Conservation (phyloP, 2,888 invertebrate species). For the Synergus gifuensis region DNA sequence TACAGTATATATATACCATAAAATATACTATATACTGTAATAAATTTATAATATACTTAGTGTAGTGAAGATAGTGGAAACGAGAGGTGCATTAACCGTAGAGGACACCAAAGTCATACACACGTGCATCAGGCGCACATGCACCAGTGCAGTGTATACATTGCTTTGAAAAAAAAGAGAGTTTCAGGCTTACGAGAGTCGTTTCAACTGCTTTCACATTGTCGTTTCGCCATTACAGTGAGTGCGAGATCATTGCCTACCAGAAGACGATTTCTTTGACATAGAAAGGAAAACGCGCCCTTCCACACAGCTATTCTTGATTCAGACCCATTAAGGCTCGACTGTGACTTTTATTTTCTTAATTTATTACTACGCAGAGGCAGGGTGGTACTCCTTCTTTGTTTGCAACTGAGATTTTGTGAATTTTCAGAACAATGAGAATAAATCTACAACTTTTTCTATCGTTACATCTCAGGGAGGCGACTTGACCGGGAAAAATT, state of each 20-base stretch:
- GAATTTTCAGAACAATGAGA: neutral
- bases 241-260: slow-evolving; percentile 61
- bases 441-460: too few relatives aligned
- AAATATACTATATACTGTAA: neutral
- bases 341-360: slow-evolving; percentile 8
- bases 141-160: neutral
- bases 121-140: neutral
- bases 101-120: neutral
- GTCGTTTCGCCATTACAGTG: slow-evolving; percentile 67
- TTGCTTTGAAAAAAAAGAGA: slow-evolving; percentile 57
- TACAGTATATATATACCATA: neutral
- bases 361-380: neutral
- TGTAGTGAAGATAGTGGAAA: neutral
- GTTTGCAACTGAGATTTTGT: neutral
- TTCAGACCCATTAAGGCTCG: slow-evolving; percentile 27
- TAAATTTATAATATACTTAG: neutral
- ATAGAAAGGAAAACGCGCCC: slow-evolving; percentile 70
- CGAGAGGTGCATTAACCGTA: neutral
- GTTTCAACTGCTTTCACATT: slow-evolving; percentile 73
- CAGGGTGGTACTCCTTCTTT: neutral
- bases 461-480: too few relatives aligned
- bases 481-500: too few relatives aligned
- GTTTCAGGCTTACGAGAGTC: slow-evolving; percentile 53
- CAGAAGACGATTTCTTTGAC: slow-evolving; percentile 70
- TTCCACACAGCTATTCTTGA: slow-evolving; percentile 45